Conservation (phyloP, 2,888 invertebrate genomes). For the Gnatocerus cornutus region DNA sequence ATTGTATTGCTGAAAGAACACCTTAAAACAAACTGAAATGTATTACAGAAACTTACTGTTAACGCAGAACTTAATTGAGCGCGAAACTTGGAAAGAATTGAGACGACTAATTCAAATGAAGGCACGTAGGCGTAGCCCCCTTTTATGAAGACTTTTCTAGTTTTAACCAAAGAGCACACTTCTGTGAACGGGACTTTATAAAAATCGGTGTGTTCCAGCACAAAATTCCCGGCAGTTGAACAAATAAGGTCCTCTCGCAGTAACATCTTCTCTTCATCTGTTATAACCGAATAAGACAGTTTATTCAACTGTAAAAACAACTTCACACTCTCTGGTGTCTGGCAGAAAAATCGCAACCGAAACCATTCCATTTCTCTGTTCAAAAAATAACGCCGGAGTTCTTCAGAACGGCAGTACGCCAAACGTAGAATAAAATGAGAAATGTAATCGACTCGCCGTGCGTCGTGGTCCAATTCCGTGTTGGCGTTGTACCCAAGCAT, state of each 20-base stretch:
- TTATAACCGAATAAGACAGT: constrained; percentile 79
- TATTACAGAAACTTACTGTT: constrained; percentile 70
- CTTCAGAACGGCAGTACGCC: constrained; percentile 92
- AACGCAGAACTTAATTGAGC: constrained; percentile 80
- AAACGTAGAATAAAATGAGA: constrained; percentile 95
- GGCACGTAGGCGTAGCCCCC: constrained; percentile 92
- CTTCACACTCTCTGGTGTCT: constrained; percentile 76
- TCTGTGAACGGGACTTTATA: constrained; percentile 78
- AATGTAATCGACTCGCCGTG: constrained; percentile 86
- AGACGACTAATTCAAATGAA: constrained; percentile 86
- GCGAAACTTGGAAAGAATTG: constrained; percentile 86
- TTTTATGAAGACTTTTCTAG: constrained; percentile 84
- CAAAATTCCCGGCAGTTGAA: constrained; percentile 74
- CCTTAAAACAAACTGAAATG: too few species aligned
- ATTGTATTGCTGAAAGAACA: constrained; percentile 74
- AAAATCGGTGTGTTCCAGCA: constrained; percentile 79
- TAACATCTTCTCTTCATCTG: constrained; percentile 79
- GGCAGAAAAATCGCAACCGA: constrained; percentile 82
- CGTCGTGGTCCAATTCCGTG: constrained; percentile 77
- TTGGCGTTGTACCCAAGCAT: constrained; percentile 74
- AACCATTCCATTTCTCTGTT: constrained; percentile 93
- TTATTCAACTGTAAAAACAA: constrained; percentile 80
- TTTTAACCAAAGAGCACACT: constrained; percentile 88
- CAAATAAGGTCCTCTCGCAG: constrained; percentile 77
- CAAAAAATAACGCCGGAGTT: constrained; percentile 91